Evolutionary conservation across 2,888 invertebrate species (phyloP), one percentile per base, ranked within the genome.

Genomic region (Stramonita haemastoma): DNA sequence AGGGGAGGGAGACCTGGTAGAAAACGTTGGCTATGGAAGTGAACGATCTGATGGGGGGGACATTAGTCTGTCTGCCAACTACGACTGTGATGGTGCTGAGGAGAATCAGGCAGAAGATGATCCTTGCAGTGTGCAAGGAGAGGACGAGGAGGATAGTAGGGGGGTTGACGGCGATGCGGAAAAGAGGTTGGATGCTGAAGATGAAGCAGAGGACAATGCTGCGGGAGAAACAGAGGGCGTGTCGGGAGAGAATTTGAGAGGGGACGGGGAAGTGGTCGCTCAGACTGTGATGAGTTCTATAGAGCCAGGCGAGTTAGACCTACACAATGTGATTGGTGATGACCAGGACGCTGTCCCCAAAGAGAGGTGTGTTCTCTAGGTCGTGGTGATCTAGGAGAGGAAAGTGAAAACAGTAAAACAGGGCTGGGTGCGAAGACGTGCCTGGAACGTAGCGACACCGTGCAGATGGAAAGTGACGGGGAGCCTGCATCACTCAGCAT

Each of bases 1-100:
- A 66, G 83, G 56, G 70, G 85, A 84, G 60, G 34, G 29, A n/a
- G 89, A 88, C 73, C 19, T 29, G 11, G 5, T 73, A 36, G 87
- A 87, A 5, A 56, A 77, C 13, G 56, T 56, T 22, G 19, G 46
- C 19, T n/a, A 2, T 17, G 46, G 87, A 36, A 77, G 13, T n/a
- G 87, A 87, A 22, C 56, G 32, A 19, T 87, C 56, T 29, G 87
- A 77, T n/a, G 26, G 46, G 15, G 87, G 46, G 6, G 77, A n/a
- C n/a, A n/a, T 46, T 26, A 56, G 46, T 29, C 0, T 56, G 46
- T 32, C 29, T 13, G 29, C 87, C 29, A 57, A 22, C n/a, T 26
- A 26, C 29, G 26, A 56, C 22, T 11, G n/a, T 29, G 57, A 32
- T 73, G 46, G 29, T 85, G 84, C 11, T 22, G 56, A 57, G 22